Conservation (phyloP, 2,888 invertebrate species). For the Cheilosia urbana region DNA sequence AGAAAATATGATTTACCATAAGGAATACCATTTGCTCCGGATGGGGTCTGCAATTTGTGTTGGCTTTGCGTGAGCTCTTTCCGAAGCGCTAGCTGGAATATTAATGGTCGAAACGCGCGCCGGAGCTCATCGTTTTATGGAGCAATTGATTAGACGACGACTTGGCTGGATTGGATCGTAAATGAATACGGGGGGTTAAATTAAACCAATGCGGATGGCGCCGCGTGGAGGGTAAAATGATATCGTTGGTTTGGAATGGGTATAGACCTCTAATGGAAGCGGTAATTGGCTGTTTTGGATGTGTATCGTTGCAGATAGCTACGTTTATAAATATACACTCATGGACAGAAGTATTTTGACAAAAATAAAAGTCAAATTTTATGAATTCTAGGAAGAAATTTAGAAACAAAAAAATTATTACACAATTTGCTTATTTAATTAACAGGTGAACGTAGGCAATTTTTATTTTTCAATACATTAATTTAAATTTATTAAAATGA, state of each 20-base stretch:
- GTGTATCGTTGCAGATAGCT: not conserved
- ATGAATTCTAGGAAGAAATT: too few species aligned
- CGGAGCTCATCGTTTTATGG: conserved; percentile 59
- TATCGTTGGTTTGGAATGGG: not conserved
- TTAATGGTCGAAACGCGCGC: conserved; percentile 28
- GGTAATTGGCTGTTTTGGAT: not conserved
- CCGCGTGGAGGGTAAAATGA: not conserved
- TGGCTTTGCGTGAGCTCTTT: not conserved
- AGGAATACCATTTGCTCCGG: conserved; percentile 41
- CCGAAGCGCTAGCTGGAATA: conserved; percentile 24
- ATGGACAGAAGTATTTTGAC: too few species aligned
- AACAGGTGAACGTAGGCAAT: too few species aligned
- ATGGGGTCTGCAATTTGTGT: conserved; percentile 20
- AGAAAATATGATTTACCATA: conserved; percentile 68
- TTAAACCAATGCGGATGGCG: not conserved
- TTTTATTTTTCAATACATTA: too few species aligned
- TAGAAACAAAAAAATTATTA: too few species aligned
- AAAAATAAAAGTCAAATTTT: too few species aligned
- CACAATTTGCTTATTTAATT: too few species aligned
- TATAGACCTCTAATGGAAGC: too few species aligned
- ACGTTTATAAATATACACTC: too few species aligned
- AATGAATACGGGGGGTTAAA: conserved; percentile 27
- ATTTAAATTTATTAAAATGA: too few species aligned
- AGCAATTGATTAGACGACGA: conserved; percentile 64
- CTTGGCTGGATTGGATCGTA: conserved; percentile 37